Conservation (phyloP, 2,888 invertebrate species). For the Xylophagus ater region DNA sequence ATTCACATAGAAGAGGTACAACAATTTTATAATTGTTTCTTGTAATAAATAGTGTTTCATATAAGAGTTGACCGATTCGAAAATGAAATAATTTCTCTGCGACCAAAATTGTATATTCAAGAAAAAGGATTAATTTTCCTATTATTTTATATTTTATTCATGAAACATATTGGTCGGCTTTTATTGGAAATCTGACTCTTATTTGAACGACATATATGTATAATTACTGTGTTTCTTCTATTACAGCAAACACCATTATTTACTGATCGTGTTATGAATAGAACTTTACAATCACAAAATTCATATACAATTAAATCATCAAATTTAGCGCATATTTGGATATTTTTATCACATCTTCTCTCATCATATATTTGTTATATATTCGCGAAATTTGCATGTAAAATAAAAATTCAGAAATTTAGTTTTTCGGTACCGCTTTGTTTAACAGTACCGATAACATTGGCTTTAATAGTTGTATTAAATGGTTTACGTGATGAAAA, state of each 20-base stretch:
- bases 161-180: no score
- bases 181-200: background rate
- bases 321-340: constrained; percentile 40
- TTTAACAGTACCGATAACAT: constrained; percentile 61
- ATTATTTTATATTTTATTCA: no score
- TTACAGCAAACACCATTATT: constrained; percentile 10
- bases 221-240: no score
- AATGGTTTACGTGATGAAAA: constrained; percentile 54
- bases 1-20: constrained; percentile 47
- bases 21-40: no score
- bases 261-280: constrained; percentile 8
- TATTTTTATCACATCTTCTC: constrained; percentile 53
- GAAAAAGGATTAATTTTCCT: no score
- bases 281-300: constrained; percentile 6
- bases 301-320: constrained; percentile 21
- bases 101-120: no score
- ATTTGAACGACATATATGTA: background rate
- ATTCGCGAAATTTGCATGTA: constrained; percentile 71
- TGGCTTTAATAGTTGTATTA: constrained; percentile 55
- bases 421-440: constrained; percentile 76
- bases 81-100: no score
- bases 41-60: no score
- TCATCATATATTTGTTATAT: constrained; percentile 56
- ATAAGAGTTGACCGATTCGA: no score
- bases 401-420: constrained; percentile 78